phyloP scores from a whole-genome alignment of 2,888 invertebrate genomes.

The Hymenopus coronatus region DNA sequence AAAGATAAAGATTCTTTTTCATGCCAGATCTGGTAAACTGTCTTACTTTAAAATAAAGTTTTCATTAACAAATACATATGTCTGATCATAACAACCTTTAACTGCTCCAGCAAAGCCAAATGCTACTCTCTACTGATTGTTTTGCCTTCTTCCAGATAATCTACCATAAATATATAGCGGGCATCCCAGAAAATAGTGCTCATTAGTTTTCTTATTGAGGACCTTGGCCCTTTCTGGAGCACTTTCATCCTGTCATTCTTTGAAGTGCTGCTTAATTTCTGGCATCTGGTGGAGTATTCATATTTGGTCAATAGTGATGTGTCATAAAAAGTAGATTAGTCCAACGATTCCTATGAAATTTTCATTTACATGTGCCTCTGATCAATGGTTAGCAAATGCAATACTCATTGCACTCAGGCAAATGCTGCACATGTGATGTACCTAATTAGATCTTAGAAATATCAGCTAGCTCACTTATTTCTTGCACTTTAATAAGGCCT shows the following conservation, averaged over 20 bases:
- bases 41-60: too few relatives aligned
- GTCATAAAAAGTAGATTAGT: too few relatives aligned
- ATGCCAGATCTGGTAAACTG: too few relatives aligned
- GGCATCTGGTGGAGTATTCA: background rate
- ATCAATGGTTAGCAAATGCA: background rate
- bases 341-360: background rate
- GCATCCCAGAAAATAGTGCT: background rate
- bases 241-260: background rate
- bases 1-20: too few relatives aligned
- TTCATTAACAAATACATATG: too few relatives aligned
- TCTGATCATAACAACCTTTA: too few relatives aligned
- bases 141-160: too few relatives aligned
- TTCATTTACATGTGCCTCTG: background rate
- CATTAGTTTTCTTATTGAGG: background rate
- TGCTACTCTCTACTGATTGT: too few relatives aligned
- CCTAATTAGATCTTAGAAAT: background rate
- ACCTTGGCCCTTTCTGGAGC: background rate
- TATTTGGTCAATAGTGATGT: background rate
- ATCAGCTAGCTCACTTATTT: background rate
- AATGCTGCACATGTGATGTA: background rate
- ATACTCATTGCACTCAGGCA: background rate
- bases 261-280: background rate
- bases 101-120: too few relatives aligned
- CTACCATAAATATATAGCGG: too few relatives aligned
- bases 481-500: background rate